Conservation (phyloP, 53 echinoderm and acorn worm genomes). For the Temnopleurus reevesii region DNA sequence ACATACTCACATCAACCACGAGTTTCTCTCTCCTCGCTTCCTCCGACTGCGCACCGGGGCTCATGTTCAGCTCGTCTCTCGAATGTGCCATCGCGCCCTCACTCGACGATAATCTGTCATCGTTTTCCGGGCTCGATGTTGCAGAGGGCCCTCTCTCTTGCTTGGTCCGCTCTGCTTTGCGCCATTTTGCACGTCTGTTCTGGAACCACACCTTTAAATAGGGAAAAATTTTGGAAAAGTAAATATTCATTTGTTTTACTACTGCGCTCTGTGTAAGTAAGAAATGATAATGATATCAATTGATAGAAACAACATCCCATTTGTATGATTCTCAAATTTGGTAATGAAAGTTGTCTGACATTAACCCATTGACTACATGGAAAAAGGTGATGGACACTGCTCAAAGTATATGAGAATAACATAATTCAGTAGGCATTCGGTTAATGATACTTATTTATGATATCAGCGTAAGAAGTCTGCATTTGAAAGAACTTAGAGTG, state of each 20-base stretch:
- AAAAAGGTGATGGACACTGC: no score
- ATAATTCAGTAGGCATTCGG: no score
- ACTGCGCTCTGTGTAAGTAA: no score
- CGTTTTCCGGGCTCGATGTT: slow-evolving; percentile 46
- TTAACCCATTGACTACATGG: no score
- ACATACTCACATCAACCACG: background rate
- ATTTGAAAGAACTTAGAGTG: no score
- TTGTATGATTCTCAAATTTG: no score
- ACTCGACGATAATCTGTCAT: slow-evolving; percentile 46
- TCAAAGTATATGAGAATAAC: no score
- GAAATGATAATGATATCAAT: no score
- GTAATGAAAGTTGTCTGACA: no score
- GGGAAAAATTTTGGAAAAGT: background rate
- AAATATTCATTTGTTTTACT: background rate
- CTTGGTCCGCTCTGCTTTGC: slow-evolving; percentile 91
- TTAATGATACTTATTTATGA: no score
- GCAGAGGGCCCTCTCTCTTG: slow-evolving; percentile 61
- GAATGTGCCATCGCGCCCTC: slow-evolving; percentile 40
- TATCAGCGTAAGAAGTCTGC: no score
- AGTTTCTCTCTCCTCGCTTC: background rate
- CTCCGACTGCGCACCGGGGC: background rate
- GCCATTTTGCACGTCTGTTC: slow-evolving; percentile 97
- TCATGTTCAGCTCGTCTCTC: slow-evolving; percentile 13
- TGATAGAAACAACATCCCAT: no score
- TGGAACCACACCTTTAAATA: slow-evolving; percentile 93